Percentiles rank a stretch among this genome's conserved stretches.
phyloP scores from a whole-genome alignment of 2,797 vertebrate genomes.

The Pseudomugil tenellus region DNA sequence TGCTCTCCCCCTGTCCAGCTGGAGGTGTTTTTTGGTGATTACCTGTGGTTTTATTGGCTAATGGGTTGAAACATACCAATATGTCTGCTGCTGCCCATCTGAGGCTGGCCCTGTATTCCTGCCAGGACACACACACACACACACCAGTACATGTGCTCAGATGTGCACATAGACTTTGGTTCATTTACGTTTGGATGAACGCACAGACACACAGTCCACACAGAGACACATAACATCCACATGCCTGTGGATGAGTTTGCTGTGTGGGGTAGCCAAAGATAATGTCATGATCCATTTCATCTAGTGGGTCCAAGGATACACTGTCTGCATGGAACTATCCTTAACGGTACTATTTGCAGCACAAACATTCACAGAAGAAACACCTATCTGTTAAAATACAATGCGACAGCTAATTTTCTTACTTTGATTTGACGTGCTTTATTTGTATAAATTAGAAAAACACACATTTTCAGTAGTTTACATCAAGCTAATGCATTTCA shows the following conservation, averaged over 20 bases:
- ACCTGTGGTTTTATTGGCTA: conserved; percentile 87
- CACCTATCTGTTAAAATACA: not conserved
- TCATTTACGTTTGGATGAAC: conserved; percentile 67
- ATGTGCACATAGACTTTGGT: conserved; percentile 55
- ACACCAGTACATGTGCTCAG: conserved; percentile 41
- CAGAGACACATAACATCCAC: conserved; percentile 45
- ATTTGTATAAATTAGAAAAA: not conserved
- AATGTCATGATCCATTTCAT: conserved; percentile 78
- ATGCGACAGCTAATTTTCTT: not conserved
- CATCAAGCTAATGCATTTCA: conserved; percentile 2
- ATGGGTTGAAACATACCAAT: conserved; percentile 89
- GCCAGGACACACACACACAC: conserved; percentile 68
- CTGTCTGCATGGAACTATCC: conserved; percentile 42
- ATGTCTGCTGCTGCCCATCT: conserved; percentile 82
- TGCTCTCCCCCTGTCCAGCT: conserved; percentile 81
- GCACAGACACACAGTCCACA: conserved; percentile 47
- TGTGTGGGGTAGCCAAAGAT: conserved; percentile 64
- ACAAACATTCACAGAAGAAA: not conserved
- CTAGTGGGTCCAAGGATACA: conserved; percentile 42
- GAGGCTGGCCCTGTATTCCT: conserved; percentile 65
- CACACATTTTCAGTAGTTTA: not conserved
- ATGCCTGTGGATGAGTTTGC: conserved; percentile 58
- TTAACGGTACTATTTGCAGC: conserved; percentile 17
- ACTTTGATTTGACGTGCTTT: not conserved
- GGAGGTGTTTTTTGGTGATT: conserved; percentile 85